Evolutionary conservation across 2,113 vertebrate species (phyloP), one percentile per base, ranked within the genome.

Genomic region (Salminus brasiliensis): DNA sequence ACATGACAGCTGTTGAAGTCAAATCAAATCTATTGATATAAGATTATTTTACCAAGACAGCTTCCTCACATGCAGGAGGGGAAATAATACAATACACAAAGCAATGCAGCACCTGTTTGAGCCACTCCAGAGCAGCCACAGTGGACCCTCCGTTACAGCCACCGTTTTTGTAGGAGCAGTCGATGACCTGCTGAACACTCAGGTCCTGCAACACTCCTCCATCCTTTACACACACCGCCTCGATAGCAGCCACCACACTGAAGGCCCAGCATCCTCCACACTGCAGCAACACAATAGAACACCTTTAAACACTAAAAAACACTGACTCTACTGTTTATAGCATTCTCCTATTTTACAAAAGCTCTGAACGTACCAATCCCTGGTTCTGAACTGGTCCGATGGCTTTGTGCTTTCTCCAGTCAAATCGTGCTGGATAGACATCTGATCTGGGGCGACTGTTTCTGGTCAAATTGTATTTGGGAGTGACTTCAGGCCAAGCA

Each of bases 231-330:
- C 83, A 85, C 12, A 86, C 94, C 0, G 96, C 94, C 81, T 98
- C 95, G 67, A 95, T 78, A 0, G 94, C 90, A 11, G 94, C 94
- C 0, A 98, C 97, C 63, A 96, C 86, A 0, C 96, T 97, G 85
- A 99, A 98, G 18, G 97, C 97, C 96, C 97, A 98, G 82, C 97
- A 98, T 21, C 92, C 96, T 63, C 97, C 97, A 84, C 97, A 98
- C 97, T 97, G 88, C 29, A 30, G 85, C 66, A 70, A 60, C 32
- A 4, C 75, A 73, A 49, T 5, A 49, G 16, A 18, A 12, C 5
- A 2, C 13, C 39, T n/a, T n/a, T n/a, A n/a, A n/a, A n/a, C n/a
- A n/a, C n/a, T n/a, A n/a, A n/a, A n/a, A n/a, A n/a, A n/a, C n/a
- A n/a, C n/a, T n/a, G n/a, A n/a, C n/a, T n/a, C n/a, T n/a, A n/a